These are phyloP conservation scores for Rhinogobius similis DNA, from an alignment of 2,113 vertebrate genomes.

Conservation along the genomic window DNA sequence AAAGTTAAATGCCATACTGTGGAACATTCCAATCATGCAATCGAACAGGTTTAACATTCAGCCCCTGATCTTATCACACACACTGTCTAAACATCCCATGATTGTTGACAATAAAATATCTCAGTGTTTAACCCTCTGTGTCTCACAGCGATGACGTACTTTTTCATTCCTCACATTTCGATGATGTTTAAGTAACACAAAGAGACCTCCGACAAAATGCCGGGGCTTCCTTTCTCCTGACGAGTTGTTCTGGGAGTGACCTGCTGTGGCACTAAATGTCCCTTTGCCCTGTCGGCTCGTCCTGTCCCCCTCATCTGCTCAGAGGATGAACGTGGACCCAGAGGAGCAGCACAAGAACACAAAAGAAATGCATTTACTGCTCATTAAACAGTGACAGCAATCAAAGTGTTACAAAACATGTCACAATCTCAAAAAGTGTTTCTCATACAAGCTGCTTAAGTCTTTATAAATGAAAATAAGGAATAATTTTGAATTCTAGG, in stretches of 20 bases:
- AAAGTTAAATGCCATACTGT: no score
- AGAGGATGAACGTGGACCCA: background rate
- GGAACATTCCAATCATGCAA: no score
- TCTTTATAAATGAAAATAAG: no score
- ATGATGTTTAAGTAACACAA: background rate
- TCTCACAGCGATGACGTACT: background rate
- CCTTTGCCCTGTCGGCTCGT: background rate
- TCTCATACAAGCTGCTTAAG: no score
- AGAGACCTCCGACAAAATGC: background rate
- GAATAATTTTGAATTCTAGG: no score
- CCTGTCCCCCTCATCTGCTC: background rate
- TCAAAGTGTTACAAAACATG: background rate
- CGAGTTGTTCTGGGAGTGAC: background rate
- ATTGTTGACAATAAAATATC: no score
- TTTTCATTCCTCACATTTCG: slow-evolving; percentile 12
- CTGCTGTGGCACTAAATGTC: background rate
- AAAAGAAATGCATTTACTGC: background rate
- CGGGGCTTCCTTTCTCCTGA: background rate
- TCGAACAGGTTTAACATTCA: no score
- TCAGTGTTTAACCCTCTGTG: background rate
- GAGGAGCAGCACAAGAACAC: background rate
- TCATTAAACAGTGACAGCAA: background rate
- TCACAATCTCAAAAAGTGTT: no score
- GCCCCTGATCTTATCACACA: no score
- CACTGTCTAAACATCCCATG: background rate